Conservation (phyloP, 2,113 vertebrate genomes). For the Eulemur rufifrons region DNA sequence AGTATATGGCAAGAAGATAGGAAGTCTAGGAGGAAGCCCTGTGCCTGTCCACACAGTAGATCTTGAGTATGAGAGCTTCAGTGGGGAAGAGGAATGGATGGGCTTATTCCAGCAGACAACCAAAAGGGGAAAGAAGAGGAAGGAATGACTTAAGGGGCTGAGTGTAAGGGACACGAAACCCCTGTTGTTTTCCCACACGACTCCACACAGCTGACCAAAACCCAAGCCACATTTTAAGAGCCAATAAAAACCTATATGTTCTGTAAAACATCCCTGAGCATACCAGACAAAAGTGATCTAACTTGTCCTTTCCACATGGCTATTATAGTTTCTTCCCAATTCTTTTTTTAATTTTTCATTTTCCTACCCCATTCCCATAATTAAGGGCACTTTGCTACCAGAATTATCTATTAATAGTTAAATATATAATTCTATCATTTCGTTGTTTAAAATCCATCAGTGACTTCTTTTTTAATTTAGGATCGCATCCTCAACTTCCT, state of each 20-base stretch:
- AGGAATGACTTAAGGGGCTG: not conserved
- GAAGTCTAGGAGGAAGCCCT: not conserved
- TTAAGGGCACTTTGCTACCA: not conserved
- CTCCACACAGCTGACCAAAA: not conserved
- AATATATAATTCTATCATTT: not conserved
- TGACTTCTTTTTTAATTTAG: not conserved
- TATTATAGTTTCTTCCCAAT: not conserved
- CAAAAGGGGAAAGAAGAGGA: not conserved
- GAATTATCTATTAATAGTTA: not conserved
- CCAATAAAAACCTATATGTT: not conserved
- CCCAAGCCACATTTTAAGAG: not conserved
- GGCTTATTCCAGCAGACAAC: not conserved
- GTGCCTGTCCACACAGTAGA: not conserved
- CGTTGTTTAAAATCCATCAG: not conserved
- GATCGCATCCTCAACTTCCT: not conserved
- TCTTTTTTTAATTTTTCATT: not conserved
- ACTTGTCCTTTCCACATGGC: not conserved
- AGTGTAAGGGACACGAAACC: not conserved
- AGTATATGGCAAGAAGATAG: not conserved
- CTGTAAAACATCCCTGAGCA: not conserved
- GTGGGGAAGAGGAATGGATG: no score
- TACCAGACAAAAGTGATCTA: not conserved
- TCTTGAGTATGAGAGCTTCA: not conserved
- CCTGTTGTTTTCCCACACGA: rapidly evolving
- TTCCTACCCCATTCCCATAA: not conserved